Evolutionary conservation across 2,888 invertebrate genomes (phyloP).

Genomic region (Oasisia sp.): DNA sequence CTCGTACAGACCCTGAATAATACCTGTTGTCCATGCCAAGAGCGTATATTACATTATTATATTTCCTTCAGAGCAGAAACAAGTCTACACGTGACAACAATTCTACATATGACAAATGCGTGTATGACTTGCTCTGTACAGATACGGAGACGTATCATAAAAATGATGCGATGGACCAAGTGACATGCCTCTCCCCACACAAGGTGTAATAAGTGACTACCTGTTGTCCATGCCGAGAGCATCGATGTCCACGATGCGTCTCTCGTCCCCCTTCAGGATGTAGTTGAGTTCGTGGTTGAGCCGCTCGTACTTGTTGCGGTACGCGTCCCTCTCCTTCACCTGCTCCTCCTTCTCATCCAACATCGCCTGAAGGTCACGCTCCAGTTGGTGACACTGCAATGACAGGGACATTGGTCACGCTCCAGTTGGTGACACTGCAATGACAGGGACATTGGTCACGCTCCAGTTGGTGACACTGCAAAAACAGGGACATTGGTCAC

Average conservation of each 20-base stretch:
- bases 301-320: conserved; percentile 83
- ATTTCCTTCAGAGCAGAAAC: too few species aligned
- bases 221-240: conserved; percentile 84
- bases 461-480: too few species aligned
- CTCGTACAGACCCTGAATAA: too few species aligned
- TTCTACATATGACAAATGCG: too few species aligned
- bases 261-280: conserved; percentile 71
- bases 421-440: neutral
- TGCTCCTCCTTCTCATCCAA: conserved; percentile 88
- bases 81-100: too few species aligned
- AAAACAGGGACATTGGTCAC: too few species aligned
- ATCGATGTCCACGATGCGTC: conserved; percentile 79
- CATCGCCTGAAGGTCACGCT: conserved; percentile 80
- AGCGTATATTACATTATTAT: too few species aligned
- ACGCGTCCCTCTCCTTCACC: conserved; percentile 82
- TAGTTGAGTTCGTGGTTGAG: conserved; percentile 83
- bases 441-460: neutral
- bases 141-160: too few species aligned
- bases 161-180: too few species aligned
- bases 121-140: too few species aligned
- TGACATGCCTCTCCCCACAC: too few species aligned
- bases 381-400: conserved; percentile 69
- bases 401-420: neutral
- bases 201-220: conserved; percentile 65
- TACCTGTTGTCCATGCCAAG: too few species aligned